Percentiles rank a stretch among this genome's conserved stretches.
Evolutionary conservation across 2,113 vertebrate species (phyloP).

Genomic region (Anolis carolinensis): DNA sequence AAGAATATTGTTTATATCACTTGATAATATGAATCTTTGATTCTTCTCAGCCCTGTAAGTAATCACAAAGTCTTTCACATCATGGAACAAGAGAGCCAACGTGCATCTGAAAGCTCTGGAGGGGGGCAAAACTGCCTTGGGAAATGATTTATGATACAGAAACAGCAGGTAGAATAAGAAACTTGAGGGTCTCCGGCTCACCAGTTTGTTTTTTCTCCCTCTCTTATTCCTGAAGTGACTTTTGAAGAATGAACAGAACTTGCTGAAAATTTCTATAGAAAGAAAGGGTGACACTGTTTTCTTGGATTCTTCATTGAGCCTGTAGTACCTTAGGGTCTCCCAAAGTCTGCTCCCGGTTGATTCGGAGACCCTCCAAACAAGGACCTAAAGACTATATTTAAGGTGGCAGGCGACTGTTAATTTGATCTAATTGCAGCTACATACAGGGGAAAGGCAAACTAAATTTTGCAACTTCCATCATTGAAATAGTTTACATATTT

Average conservation of each 20-base stretch:
- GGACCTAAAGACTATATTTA: too few relatives aligned
- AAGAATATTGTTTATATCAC: neutral
- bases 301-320: too few relatives aligned
- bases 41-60: neutral
- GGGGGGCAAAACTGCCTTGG: neutral
- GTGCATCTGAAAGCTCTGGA: neutral
- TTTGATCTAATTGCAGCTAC: too few relatives aligned
- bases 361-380: too few relatives aligned
- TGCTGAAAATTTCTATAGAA: neutral
- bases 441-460: too few relatives aligned
- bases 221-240: neutral
- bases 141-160: neutral
- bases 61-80: constrained; percentile 5
- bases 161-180: neutral
- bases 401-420: too few relatives aligned
- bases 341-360: too few relatives aligned
- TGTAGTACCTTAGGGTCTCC: too few relatives aligned
- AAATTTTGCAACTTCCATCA: too few relatives aligned
- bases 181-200: neutral
- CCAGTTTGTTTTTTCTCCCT: neutral
- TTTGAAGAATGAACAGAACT: neutral
- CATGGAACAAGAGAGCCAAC: neutral
- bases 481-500: too few relatives aligned
- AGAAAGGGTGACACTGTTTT: too few relatives aligned
- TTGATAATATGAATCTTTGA: neutral